Conservation (phyloP, 2,888 invertebrate species). For the Leptarthrus brevirostris region DNA sequence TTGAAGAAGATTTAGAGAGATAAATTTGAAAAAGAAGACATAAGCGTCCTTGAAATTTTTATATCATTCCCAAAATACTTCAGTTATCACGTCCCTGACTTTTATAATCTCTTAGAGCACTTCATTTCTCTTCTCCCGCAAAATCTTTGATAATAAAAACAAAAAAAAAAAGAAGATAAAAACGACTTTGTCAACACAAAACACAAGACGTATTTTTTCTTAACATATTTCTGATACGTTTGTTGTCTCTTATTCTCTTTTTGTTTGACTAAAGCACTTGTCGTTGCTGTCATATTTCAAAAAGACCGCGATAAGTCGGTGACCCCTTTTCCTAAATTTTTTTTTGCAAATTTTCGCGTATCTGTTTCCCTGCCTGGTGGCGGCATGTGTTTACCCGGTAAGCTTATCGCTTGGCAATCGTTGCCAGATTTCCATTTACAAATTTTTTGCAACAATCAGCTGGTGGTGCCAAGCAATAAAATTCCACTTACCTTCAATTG, state of each 20-base stretch:
- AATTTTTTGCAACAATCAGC: not conserved
- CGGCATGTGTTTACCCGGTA: not conserved
- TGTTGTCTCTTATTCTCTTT: not conserved
- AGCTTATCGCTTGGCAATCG: not conserved
- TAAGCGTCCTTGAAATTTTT: constrained; percentile 37
- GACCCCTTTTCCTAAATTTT: constrained; percentile 43
- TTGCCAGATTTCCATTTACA: constrained; percentile 8
- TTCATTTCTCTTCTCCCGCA: not conserved
- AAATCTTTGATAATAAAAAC: not conserved
- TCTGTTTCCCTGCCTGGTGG: not conserved
- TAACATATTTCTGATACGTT: not conserved
- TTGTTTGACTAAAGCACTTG: constrained; percentile 26
- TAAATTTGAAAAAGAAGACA: not conserved
- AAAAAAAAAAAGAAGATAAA: not conserved
- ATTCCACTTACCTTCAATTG: not conserved
- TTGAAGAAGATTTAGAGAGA: not conserved
- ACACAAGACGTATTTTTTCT: not conserved
- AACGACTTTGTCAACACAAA: not conserved
- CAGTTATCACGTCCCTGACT: constrained; percentile 36
- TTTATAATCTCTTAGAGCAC: not conserved
- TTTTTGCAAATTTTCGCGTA: constrained; percentile 25
- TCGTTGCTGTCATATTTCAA: constrained; percentile 3
- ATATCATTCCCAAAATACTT: constrained; percentile 33
- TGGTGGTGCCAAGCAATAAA: not conserved
- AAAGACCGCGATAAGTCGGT: constrained; percentile 41